Base-by-base conservation (phyloP, 2,797 vertebrate species). In the Neoniphon sammara region DNA sequence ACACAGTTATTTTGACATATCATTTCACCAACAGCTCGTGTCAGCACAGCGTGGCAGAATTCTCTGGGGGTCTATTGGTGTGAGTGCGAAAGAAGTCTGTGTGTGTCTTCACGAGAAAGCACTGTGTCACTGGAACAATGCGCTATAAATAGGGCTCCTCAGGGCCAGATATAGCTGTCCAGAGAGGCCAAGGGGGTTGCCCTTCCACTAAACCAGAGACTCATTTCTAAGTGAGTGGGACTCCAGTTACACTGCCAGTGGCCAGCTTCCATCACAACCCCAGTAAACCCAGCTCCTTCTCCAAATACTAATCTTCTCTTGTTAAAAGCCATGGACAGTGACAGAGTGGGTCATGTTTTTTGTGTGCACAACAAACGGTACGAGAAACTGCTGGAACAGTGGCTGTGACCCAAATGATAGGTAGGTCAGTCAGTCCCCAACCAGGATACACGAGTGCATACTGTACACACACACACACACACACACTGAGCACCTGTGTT, bases 101-200 rank as follows among this genome's bases (percentile, higher is more conserved):
- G 54, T 56, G 15, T 70, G 72, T 75, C 75, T 85, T 81, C 27
- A n/a, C 69, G 79, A 91, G 77, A 94, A 89, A 91, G 80, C 68
- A 87, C 78, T 90, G 83, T 91, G 90, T 93, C 89, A 92, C 86
- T 91, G 85, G 92, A 94, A 94, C 92, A 94, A 92, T 90, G 90
- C 57, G 66, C 92, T 94, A 94, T 89, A 90, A 91, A 93, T 94
- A 94, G 85, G 34, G 58, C 83, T 87, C 67, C 74, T 82, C 60
- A 50, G 80, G 77, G 88, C 80, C 84, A 75, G 87, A 93, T 92
- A 92, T 93, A 93, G 89, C 88, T 18, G 79, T 83, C 75, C 77
- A 75, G 64, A 80, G 90, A 91, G 90, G 89, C 89, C 81, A 91
- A 77, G 70, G 72, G 85, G 88, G 88, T 87, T 90, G 85, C 88